Conservation (phyloP, 1,140 invertebrate species). For the Ridgeia piscesae region DNA sequence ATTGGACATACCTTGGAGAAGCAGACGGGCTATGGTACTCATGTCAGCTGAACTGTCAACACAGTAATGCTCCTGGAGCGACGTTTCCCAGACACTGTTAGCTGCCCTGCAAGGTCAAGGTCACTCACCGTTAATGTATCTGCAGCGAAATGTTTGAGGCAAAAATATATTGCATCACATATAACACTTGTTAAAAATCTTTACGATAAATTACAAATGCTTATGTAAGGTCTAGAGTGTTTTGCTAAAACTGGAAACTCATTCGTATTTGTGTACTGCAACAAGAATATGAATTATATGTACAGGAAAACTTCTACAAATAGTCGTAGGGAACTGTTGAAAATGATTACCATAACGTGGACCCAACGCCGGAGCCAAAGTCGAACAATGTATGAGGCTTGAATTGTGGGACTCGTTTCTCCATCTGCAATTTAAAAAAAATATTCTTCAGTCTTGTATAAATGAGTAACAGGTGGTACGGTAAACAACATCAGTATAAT, state of each 20-base stretch:
- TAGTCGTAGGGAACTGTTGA: not conserved
- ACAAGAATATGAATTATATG: not conserved
- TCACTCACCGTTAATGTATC: not conserved
- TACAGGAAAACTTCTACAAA: not conserved
- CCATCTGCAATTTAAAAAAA: conserved; percentile 32
- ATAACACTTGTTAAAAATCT: too few relatives aligned
- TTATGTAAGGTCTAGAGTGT: not conserved
- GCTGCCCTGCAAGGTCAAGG: conserved; percentile 66
- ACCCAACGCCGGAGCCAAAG: conserved; percentile 87
- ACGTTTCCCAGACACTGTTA: conserved; percentile 67
- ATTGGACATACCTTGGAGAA: conserved; percentile 65
- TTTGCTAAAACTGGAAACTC: not conserved
- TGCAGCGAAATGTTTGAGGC: too few relatives aligned
- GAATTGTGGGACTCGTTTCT: conserved; percentile 62
- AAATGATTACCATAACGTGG: conserved; percentile 71
- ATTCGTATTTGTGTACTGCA: not conserved
- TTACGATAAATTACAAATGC: too few relatives aligned
- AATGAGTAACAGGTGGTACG: not conserved
- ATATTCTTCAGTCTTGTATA: not conserved
- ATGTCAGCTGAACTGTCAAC: conserved; percentile 79
- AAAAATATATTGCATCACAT: too few relatives aligned
- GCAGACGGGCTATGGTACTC: conserved; percentile 74
- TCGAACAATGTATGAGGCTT: conserved; percentile 78
- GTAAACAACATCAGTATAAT: too few relatives aligned
- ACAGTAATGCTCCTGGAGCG: conserved; percentile 78